Conservation (phyloP, 2,888 invertebrate genomes). For the Erpobdella octoculata region DNA sequence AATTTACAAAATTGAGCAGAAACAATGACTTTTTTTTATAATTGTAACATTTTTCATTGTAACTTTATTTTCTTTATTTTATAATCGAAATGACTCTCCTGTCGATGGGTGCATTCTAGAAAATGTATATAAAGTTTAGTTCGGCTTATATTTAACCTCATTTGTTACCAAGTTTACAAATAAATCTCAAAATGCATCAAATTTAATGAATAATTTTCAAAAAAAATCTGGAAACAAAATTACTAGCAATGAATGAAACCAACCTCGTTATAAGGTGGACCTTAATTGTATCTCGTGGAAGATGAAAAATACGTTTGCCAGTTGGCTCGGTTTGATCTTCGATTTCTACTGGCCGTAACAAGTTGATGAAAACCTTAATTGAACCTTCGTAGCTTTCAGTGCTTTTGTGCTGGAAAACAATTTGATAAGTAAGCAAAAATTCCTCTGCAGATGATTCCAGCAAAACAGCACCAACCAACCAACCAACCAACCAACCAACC, state of each 20-base stretch:
- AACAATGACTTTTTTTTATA: too few relatives aligned
- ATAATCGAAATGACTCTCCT: too few relatives aligned
- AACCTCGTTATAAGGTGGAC: neutral
- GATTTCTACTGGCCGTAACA: neutral
- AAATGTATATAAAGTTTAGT: too few relatives aligned
- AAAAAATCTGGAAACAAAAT: neutral
- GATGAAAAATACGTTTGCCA: neutral
- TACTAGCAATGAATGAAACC: neutral
- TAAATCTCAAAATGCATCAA: too few relatives aligned
- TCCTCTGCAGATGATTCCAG: neutral
- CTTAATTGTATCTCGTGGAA: neutral
- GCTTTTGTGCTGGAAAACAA: neutral
- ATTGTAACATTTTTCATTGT: too few relatives aligned
- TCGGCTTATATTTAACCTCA: too few relatives aligned
- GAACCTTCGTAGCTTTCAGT: neutral
- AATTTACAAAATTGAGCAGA: too few relatives aligned
- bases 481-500: too few relatives aligned
- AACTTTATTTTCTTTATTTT: too few relatives aligned
- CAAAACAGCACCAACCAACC: too few relatives aligned
- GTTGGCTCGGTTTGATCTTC: neutral
- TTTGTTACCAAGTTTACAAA: too few relatives aligned
- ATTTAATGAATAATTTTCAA: neutral
- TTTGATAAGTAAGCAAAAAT: neutral
- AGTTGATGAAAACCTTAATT: neutral
- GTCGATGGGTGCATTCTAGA: too few relatives aligned